Conservation (phyloP, 2,888 invertebrate genomes). For the Caenorhabditis sp. region DNA sequence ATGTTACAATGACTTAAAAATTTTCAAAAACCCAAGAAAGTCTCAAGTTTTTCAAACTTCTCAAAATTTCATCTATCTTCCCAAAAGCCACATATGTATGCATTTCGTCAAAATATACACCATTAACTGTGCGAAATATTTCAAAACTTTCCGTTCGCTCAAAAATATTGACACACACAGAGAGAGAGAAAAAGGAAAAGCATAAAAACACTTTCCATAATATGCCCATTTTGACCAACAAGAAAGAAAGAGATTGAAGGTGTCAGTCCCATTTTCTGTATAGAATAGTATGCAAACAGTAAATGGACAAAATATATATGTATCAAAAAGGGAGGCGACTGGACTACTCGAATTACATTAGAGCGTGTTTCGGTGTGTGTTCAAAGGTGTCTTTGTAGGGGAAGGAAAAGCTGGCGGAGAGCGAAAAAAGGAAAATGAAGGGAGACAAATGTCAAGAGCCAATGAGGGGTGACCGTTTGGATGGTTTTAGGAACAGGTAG, state of each 20-base stretch:
- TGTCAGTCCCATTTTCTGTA: too few species aligned
- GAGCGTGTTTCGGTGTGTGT: background rate
- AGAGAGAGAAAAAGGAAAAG: background rate
- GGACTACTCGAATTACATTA: slow-evolving; percentile 30
- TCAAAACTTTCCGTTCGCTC: background rate
- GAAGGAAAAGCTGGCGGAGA: slow-evolving; percentile 2
- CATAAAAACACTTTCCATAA: background rate
- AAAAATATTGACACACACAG: slow-evolving; percentile 23
- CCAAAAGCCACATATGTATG: background rate
- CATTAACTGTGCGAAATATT: slow-evolving; percentile 21
- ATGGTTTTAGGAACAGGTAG: background rate
- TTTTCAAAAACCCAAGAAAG: too few species aligned
- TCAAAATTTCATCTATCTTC: too few species aligned
- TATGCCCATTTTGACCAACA: background rate
- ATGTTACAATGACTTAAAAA: too few species aligned
- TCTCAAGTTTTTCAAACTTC: too few species aligned
- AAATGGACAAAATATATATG: background rate
- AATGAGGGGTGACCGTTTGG: slow-evolving; percentile 17
- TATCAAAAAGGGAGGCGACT: background rate
- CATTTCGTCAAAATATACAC: background rate
- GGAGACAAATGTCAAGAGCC: slow-evolving; percentile 32
- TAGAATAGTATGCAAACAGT: slow-evolving; percentile 10
- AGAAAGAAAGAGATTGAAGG: background rate
- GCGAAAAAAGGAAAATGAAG: background rate
- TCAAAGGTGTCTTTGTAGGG: background rate